These are phyloP conservation scores for Apodemia zela DNA, from an alignment of 2,888 invertebrate genomes.

Conservation along the genomic window DNA sequence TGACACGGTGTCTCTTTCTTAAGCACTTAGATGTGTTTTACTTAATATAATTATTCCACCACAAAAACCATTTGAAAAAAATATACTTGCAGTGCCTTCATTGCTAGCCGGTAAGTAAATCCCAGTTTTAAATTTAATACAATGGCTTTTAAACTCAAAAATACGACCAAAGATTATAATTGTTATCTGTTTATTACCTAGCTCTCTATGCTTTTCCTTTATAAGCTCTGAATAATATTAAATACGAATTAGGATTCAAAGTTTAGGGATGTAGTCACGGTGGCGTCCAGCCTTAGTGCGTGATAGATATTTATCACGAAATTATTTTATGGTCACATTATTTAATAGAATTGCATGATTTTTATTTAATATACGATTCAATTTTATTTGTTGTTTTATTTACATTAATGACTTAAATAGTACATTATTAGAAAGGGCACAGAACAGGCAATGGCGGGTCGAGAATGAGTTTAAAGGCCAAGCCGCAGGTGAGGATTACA, in stretches of 20 bases:
- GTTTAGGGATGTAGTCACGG: neutral
- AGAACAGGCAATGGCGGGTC: too few species aligned
- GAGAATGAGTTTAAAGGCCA: too few species aligned
- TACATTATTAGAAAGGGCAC: too few species aligned
- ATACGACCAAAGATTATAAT: neutral
- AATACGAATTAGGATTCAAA: neutral
- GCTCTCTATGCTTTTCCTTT: neutral
- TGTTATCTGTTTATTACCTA: neutral
- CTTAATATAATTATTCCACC: too few species aligned
- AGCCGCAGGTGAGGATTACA: too few species aligned
- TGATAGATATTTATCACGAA: neutral
- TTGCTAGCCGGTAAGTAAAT: neutral
- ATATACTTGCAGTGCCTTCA: neutral
- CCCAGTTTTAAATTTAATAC: neutral
- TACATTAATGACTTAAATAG: neutral
- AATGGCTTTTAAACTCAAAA: neutral
- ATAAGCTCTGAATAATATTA: neutral
- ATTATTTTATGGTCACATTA: conserved; percentile 2
- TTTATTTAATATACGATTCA: neutral
- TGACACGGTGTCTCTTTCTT: too few species aligned
- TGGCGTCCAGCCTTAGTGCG: neutral
- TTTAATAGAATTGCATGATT: neutral
- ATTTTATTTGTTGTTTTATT: neutral
- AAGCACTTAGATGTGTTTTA: too few species aligned
- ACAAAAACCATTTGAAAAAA: too few species aligned